A percentile compares a stretch with the other conserved stretches of the same genome.
These are phyloP conservation scores for Phasia obesa DNA, from an alignment of 2,888 invertebrate species.

Conservation along the genomic window DNA sequence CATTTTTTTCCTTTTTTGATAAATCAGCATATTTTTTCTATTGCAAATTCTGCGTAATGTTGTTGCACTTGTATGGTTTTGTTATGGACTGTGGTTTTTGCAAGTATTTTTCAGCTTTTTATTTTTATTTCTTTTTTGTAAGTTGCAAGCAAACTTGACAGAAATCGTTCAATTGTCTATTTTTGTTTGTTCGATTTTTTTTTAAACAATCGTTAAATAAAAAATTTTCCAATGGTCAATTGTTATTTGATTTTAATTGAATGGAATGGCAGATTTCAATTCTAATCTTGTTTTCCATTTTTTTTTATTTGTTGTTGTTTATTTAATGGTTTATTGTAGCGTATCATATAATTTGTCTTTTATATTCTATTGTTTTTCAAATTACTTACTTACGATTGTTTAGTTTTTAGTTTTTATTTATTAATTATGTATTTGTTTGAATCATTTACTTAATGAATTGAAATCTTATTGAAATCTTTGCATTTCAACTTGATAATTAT, in stretches of 20 bases:
- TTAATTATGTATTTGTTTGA: too few relatives aligned
- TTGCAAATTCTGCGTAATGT: conserved; percentile 54
- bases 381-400: too few relatives aligned
- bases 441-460: too few relatives aligned
- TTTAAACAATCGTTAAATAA: not conserved
- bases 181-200: conserved; percentile 15
- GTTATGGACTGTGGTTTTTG: not conserved
- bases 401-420: too few relatives aligned
- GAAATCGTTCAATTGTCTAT: conserved; percentile 57
- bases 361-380: too few relatives aligned
- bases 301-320: conserved; percentile 27
- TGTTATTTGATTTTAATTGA: conserved; percentile 24
- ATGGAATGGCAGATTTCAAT: not conserved
- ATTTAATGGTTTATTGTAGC: not conserved
- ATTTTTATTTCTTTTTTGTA: conserved; percentile 21
- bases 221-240: conserved; percentile 25
- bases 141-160: conserved; percentile 47
- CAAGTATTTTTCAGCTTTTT: not conserved
- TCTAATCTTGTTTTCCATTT: not conserved
- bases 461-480: too few relatives aligned
- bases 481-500: too few relatives aligned
- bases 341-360: too few relatives aligned
- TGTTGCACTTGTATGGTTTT: conserved; percentile 22
- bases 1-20: conserved; percentile 26
- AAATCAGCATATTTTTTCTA: conserved; percentile 29